These are phyloP conservation scores for Caerostris extrusa DNA, from an alignment of 1,140 invertebrate species.

Conservation along the genomic window DNA sequence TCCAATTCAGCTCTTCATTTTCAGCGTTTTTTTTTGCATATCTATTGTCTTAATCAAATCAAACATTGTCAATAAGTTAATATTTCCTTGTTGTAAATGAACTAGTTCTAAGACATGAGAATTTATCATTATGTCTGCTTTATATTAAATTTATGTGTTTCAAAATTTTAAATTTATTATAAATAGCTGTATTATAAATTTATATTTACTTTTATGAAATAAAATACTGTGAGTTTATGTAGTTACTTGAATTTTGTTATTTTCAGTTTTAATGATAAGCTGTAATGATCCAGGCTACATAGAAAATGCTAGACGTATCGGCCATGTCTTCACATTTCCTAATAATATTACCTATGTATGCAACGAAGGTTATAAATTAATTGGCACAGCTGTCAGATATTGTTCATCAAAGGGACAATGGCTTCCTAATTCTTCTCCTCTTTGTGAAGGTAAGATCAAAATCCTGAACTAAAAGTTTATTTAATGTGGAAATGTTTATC, in stretches of 20 bases:
- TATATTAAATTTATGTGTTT: too few relatives aligned
- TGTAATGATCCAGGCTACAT: constrained; percentile 93
- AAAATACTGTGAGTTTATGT: too few relatives aligned
- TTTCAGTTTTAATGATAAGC: constrained; percentile 85
- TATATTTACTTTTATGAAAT: too few relatives aligned
- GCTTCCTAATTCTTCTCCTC: constrained; percentile 80
- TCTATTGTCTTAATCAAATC: too few relatives aligned
- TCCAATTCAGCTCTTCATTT: too few relatives aligned
- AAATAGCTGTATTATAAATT: too few relatives aligned
- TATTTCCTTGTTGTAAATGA: too few relatives aligned
- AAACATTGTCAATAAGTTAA: too few relatives aligned
- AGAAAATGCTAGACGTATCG: constrained; percentile 93
- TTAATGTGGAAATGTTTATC: neutral
- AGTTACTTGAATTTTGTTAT: neutral
- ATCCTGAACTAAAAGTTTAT: neutral
- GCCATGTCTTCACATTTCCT: constrained; percentile 94
- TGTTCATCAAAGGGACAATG: constrained; percentile 92
- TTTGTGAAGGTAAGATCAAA: constrained; percentile 65
- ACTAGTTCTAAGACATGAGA: too few relatives aligned
- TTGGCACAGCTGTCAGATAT: constrained; percentile 89
- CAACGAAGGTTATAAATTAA: constrained; percentile 93
- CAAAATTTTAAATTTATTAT: too few relatives aligned
- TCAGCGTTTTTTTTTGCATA: too few relatives aligned
- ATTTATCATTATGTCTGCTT: too few relatives aligned
- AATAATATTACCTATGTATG: constrained; percentile 95